These are phyloP conservation scores for Rhopalosiphum nymphaeae DNA, from an alignment of 2,888 invertebrate genomes.

Conservation along the genomic window DNA sequence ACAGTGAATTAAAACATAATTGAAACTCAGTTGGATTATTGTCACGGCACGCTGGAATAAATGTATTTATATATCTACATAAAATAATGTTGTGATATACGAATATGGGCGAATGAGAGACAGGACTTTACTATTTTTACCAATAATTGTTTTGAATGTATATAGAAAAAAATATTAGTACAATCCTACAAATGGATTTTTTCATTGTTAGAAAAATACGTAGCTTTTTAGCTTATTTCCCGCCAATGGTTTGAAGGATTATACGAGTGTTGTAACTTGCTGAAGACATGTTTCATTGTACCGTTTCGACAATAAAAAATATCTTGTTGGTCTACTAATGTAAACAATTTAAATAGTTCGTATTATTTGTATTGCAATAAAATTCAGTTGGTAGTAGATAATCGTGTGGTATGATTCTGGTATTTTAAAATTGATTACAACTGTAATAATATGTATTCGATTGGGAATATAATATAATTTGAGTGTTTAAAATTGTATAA, in stretches of 20 bases:
- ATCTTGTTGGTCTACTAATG: neutral
- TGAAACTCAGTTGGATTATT: neutral
- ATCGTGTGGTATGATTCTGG: neutral
- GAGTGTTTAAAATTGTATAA: neutral
- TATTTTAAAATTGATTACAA: neutral
- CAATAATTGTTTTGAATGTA: constrained; percentile 13
- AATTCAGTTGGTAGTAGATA: neutral
- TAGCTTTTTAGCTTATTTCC: constrained; percentile 34
- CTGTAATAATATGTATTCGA: neutral
- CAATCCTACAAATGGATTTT: neutral
- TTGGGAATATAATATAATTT: neutral
- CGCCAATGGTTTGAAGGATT: neutral
- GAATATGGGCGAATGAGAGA: neutral
- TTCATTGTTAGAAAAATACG: constrained; percentile 2
- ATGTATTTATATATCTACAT: neutral
- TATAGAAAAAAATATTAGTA: neutral
- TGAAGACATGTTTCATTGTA: neutral
- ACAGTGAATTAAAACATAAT: neutral
- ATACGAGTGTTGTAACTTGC: neutral
- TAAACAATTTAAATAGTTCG: neutral
- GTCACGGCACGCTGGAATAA: neutral
- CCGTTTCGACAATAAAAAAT: neutral
- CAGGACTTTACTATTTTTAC: neutral
- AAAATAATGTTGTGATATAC: neutral
- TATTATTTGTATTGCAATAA: neutral